Percentiles rank a stretch among this genome's conserved stretches.
Conservation (phyloP, 1,140 invertebrate genomes). For the Notospermus geniculatus region DNA sequence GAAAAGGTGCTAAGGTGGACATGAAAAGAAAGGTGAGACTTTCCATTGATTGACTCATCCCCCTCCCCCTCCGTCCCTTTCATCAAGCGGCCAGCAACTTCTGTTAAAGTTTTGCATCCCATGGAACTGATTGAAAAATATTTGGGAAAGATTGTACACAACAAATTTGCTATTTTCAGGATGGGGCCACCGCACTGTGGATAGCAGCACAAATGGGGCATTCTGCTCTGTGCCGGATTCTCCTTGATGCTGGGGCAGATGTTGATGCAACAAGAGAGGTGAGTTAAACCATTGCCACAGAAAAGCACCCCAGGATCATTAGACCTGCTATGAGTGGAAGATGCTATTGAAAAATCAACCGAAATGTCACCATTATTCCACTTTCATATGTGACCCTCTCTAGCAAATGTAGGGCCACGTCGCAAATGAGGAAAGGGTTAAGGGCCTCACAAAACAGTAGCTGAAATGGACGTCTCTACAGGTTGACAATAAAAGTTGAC, state of each 20-base stretch:
- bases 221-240: constrained; percentile 40
- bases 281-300: too few species aligned
- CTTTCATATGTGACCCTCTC: too few species aligned
- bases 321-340: background rate
- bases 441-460: too few species aligned
- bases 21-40: constrained; percentile 44
- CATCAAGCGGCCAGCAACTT: background rate
- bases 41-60: constrained; percentile 4
- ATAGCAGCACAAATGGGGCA: constrained; percentile 77
- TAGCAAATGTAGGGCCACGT: too few species aligned
- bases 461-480: too few species aligned
- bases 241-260: constrained; percentile 45
- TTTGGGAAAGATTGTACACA: too few species aligned
- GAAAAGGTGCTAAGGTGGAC: constrained; percentile 50
- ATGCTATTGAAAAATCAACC: background rate
- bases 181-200: constrained; percentile 87
- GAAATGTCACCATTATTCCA: background rate
- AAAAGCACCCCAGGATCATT: background rate
- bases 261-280: constrained; percentile 54
- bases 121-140: too few species aligned
- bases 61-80: too few species aligned
- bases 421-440: too few species aligned
- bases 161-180: too few species aligned
- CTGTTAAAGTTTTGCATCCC: constrained; percentile 2
- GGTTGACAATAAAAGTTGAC: too few species aligned